Percentiles rank a stretch among this genome's conserved stretches.
phyloP scores from a whole-genome alignment of 2,888 invertebrate genomes.

The Autographa pulchrina region DNA sequence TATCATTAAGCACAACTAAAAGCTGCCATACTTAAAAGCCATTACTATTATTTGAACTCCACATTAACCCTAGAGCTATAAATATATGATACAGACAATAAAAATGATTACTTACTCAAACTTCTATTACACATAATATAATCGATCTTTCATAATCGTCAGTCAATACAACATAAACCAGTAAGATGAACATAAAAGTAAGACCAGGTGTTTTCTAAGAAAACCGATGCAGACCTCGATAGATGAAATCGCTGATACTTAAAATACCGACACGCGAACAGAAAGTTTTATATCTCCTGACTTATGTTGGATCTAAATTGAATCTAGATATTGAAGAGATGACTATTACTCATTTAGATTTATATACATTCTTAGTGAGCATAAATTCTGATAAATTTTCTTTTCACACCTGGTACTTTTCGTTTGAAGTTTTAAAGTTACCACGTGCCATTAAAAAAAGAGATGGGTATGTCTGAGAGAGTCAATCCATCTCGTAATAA shows the following conservation, averaged over 20 bases:
- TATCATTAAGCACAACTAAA: no score
- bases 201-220: conserved; percentile 52
- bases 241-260: conserved; percentile 52
- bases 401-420: no score
- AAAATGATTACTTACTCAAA: neutral
- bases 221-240: conserved; percentile 54
- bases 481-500: neutral
- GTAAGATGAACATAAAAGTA: conserved; percentile 34
- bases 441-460: no score
- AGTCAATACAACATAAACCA: conserved; percentile 23
- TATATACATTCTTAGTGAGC: conserved; percentile 32
- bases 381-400: conserved; percentile 33
- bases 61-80: no score
- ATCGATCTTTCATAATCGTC: neutral
- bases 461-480: no score
- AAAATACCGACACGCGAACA: conserved; percentile 63
- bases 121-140: neutral
- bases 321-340: conserved; percentile 58
- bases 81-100: no score
- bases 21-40: no score
- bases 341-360: conserved; percentile 54
- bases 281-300: conserved; percentile 50
- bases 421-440: no score
- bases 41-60: no score
- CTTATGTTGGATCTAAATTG: conserved; percentile 63